phyloP scores from a whole-genome alignment of 2,797 vertebrate genomes.

The Sebastes reedi region DNA sequence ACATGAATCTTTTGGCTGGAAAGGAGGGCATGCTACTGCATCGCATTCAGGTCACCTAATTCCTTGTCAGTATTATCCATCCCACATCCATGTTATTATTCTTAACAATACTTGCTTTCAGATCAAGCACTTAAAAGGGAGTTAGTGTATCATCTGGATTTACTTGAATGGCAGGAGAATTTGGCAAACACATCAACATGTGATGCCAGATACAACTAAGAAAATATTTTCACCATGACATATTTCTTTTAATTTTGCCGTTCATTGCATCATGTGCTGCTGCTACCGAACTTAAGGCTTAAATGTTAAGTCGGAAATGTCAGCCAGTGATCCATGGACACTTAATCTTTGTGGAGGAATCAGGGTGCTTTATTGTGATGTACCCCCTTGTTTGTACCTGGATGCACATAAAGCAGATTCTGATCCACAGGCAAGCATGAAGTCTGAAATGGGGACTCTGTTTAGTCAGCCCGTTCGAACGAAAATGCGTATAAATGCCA shows the following conservation, averaged over 20 bases:
- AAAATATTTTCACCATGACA: slow-evolving; percentile 35
- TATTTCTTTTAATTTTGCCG: slow-evolving; percentile 14
- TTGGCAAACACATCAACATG: slow-evolving; percentile 53
- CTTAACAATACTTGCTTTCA: slow-evolving; percentile 70
- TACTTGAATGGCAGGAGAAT: slow-evolving; percentile 69
- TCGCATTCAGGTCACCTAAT: slow-evolving; percentile 78
- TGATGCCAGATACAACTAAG: slow-evolving; percentile 32
- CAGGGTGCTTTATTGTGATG: neutral
- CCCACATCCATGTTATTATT: slow-evolving; percentile 72
- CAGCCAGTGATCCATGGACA: neutral
- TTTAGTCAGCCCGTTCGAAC: accelerated
- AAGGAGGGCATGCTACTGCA: slow-evolving; percentile 73
- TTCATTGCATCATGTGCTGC: slow-evolving; percentile 13
- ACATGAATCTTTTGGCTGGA: slow-evolving; percentile 77
- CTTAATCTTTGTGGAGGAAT: neutral
- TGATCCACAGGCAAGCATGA: neutral
- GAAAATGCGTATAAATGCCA: too few species aligned
- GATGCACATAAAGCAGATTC: neutral
- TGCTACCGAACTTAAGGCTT: neutral
- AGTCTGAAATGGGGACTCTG: neutral
- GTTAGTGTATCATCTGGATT: slow-evolving; percentile 72
- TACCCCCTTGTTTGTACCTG: neutral
- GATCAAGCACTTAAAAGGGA: slow-evolving; percentile 71
- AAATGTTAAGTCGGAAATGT: neutral
- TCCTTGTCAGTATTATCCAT: slow-evolving; percentile 78